Evolutionary conservation across 2,888 invertebrate genomes (phyloP), one percentile per base, ranked within the genome.

Genomic region (Odontocolon sp.): DNA sequence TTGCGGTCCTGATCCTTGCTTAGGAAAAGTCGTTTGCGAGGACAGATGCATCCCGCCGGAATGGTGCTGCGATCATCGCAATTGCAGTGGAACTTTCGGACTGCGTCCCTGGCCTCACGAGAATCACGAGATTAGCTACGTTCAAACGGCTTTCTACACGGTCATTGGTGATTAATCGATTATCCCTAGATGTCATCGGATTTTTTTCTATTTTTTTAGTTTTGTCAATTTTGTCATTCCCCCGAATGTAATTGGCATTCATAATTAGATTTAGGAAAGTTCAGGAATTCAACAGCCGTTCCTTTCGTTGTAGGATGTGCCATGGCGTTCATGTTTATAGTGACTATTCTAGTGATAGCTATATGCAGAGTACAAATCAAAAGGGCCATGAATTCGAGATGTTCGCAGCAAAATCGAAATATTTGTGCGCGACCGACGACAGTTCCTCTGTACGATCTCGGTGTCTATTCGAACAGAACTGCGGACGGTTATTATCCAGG

Each of bases 21-120:
- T 81, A 90, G 92, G 91, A 68, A 91, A 91, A 84, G 83, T 91
- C 56, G 85, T 84, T 6, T 91, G 91, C 82, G 91, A 91, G 50
- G 92, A 92, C 4, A 88, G 93, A 38, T 93, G 93, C 79, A 92
- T 93, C 64, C 92, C 92, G 1, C 88, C 87, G 2, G 87, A 89
- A 70, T 92, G 92, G 91, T 93, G 92, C 82, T 92, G 92, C 83
- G 92, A 92, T 84, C 88, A 89, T 71, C 79, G 78, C 4, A 82
- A 82, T 69, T 83, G 83, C 47, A 83, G 72, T 59, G 73, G 77
- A 6, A 81, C 77, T 9, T 81, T 67, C 52, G 80, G 72, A 21
- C 57, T 78, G 4, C 78, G 78, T 11, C 75, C 80, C 9, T 81
- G 81, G 81, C 81, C 78, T 18, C 74, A 78, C 40, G 81, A 81